A percentile compares a stretch with the other conserved stretches of the same genome.
phyloP scores from a whole-genome alignment of 2,797 vertebrate species.

The Aphelocoma californica region DNA sequence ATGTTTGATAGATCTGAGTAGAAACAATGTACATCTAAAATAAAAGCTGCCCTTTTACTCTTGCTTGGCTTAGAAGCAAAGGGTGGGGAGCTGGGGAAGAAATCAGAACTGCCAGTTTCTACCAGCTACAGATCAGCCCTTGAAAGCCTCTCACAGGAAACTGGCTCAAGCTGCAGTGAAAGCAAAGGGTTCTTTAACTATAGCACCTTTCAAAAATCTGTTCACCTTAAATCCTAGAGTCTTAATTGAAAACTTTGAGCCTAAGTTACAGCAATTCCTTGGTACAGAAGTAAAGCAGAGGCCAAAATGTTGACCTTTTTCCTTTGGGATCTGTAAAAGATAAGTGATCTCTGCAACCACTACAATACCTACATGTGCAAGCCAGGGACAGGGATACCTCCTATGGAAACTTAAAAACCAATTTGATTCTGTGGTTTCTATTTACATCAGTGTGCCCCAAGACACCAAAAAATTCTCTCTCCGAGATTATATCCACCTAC shows the following conservation, averaged over 20 bases:
- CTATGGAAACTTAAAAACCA: neutral
- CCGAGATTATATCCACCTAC: neutral
- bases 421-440: neutral
- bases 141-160: neutral
- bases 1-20: neutral
- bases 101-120: neutral
- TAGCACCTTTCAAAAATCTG: neutral
- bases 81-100: neutral
- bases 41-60: neutral
- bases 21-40: neutral
- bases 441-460: neutral
- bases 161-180: neutral
- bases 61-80: neutral
- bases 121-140: neutral
- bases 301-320: neutral
- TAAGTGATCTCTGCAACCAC: neutral
- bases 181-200: neutral
- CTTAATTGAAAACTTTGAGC: neutral
- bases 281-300: neutral
- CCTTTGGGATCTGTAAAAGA: neutral
- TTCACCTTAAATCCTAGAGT: neutral
- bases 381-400: neutral
- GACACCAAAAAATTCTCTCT: neutral
- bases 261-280: neutral
- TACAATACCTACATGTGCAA: neutral